Conservation (phyloP, 2,888 invertebrate species). For the Brachycybe producta region DNA sequence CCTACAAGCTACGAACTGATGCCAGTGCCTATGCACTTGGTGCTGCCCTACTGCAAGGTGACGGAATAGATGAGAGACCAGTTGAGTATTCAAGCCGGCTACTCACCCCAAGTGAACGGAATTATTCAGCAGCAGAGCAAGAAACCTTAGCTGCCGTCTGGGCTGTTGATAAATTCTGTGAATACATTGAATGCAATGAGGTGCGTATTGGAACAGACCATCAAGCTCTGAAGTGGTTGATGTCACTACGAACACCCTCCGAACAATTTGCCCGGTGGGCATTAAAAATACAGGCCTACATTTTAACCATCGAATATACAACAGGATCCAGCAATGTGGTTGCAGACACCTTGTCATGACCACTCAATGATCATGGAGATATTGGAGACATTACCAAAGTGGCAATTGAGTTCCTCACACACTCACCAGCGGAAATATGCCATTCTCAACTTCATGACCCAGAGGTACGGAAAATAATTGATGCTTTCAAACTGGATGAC, state of each 20-base stretch:
- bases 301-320: slow-evolving; percentile 31
- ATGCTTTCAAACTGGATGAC: no score
- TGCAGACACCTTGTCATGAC: slow-evolving; percentile 32
- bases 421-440: neutral
- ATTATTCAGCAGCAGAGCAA: slow-evolving; percentile 18
- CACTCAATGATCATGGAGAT: no score
- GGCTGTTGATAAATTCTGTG: slow-evolving; percentile 14
- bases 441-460: neutral
- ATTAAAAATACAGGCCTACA: slow-evolving; percentile 31
- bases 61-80: slow-evolving; percentile 1
- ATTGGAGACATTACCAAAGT: neutral
- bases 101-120: slow-evolving; percentile 13
- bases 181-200: no score
- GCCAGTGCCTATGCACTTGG: slow-evolving; percentile 4
- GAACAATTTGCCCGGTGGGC: slow-evolving; percentile 37
- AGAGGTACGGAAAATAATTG: neutral
- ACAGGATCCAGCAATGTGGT: slow-evolving; percentile 32
- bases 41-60: slow-evolving; percentile 11
- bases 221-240: slow-evolving; percentile 37
- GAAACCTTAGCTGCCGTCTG: slow-evolving; percentile 19
- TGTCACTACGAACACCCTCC: slow-evolving; percentile 32
- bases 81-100: slow-evolving; percentile 17
- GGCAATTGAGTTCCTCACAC: neutral
- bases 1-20: neutral
- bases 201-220: no score